Evolutionary conservation across 2,888 invertebrate genomes (phyloP), one percentile per base, ranked within the genome.

Genomic region (Caenorhabditis becei): DNA sequence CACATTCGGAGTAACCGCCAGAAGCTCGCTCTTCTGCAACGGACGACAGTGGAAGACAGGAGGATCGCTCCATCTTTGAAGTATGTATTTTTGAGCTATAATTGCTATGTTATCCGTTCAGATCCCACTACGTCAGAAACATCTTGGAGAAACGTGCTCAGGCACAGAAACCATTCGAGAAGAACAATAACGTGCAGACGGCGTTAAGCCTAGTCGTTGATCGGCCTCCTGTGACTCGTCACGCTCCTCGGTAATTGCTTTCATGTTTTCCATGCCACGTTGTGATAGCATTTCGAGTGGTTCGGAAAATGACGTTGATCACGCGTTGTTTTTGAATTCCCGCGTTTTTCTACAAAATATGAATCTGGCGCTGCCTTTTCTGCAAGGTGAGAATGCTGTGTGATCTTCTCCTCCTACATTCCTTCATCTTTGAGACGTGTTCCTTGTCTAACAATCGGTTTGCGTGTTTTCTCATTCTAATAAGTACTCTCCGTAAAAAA

Each of bases 171-270:
- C 54, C 69, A 28, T 54, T 26, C 4, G 66, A 62, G 10, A 54
- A 32, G 10, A 37, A 26, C 26, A 26, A 56, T 49, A 28, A 3
- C 16, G n/a, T 26, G 35, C 23, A 47, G 32, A 28, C 58, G 10
- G 44, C 37, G 20, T 28, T 37, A 41, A 66, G 61, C 32, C 53
- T 61, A 66, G 72, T 74, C 66, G 69, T 69, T 63, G 80, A 80
- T 65, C 74, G 80, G 26, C 80, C 80, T 63, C 67, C 80, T 23
- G 51, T 53, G 61, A 66, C 66, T 75, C 75, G 75, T 53, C 66
- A 66, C 37, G 44, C 75, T 61, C 66, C 75, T 51, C 75, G 75
- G 75, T 75, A 75, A 75, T 75, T 75, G 75, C 75, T 75, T 75
- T 58, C 59, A 65, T 74, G 65, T 72, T 72, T 58, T 75, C 16